Base-by-base conservation (phyloP, 2,888 invertebrate species). In the Seira sanloemensis region DNA sequence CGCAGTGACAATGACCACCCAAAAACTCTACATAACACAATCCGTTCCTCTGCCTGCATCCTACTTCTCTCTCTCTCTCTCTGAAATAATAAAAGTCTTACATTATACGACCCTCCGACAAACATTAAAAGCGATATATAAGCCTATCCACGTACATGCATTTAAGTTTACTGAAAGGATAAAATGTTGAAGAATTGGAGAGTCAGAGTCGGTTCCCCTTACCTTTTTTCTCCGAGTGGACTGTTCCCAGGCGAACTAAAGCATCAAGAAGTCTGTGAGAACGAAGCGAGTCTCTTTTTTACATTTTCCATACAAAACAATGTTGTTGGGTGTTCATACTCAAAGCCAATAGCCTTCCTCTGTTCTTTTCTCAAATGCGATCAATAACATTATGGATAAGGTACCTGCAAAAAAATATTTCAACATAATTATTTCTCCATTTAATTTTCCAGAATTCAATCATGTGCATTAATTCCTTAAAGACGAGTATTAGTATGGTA, bases 1-100 rank as follows among this genome's bases (percentile, higher is more conserved):
- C 79, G 67, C 79, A 79, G 79, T 79, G 73, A 79, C 79, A 79
- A 79, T 79, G 79, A 79, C 79, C 79, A 79, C 79, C 79, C 79
- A 79, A 74, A 78, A 72, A 23, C 72, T 66, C 19, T 37, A n/a
- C n/a, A 37, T 37, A 37, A 37, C 12, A 37, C 37, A 37, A 37
- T 37, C 37, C 37, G 37, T 37, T 37, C 7, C 12, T 37, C 7
- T 37, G 5, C 37, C 37, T 37, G 37, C 37, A 37, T 37, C 37
- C 37, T 37, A 37, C 27, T 62, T 27, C 37, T 24, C 23, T 68
- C 21, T 50, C n/a, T n/a, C n/a, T n/a, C n/a, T n/a, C n/a, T n/a
- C n/a, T n/a, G n/a, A n/a, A n/a, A n/a, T n/a, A n/a, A 12, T 69
- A 58, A 26, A 23, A 62, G 19, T 46, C n/a, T 72, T 23, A 23